Evolutionary conservation across 2,113 vertebrate species (phyloP), one percentile per base, ranked within the genome.

Genomic region (Centropus unirufus): DNA sequence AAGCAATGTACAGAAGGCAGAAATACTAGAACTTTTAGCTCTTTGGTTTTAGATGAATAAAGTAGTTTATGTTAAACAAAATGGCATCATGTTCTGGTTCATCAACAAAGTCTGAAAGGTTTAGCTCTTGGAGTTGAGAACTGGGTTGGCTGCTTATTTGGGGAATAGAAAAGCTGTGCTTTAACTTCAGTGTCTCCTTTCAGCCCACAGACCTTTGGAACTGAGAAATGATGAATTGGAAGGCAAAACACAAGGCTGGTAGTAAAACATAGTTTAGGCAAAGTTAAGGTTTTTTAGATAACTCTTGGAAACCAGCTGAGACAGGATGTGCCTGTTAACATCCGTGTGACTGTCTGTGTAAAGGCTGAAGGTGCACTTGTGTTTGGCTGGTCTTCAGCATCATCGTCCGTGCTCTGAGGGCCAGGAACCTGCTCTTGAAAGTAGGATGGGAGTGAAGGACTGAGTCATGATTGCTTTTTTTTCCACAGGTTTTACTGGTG

Each of bases 261-360:
- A 39, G 30, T 61, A 79, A 63, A 79, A 17, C 1, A 0, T 69
- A 62, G 40, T 49, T 84, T 46, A 77, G 73, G 46, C 36, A 20
- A 68, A 64, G 29, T 58, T 30, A 58, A 73, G 88, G 46, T 15
- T 32, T 81, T 76, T 73, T 72, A 49, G 47, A 61, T 76, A 66
- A 62, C 70, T 68, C 15, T 47, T 90, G 62, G 63, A 87, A 90
- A 83, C 36, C 32, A 83, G 27, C 40, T 92, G 79, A 77, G 69
- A 85, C 67, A 93, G 67, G 85, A 96, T 91, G 85, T 92, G 17
- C 78, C 76, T 83, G 70, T 68, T 94, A 76, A 70, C 90, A 24
- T 83, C 74, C 75, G 49, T 63, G 17, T 40, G 63, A 12, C n/a
- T 72, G 74, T 16, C 79, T 57, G 44, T 89, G 21, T 82, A 32